These are phyloP conservation scores for Oscheius onirici DNA, from an alignment of 2,888 invertebrate genomes.

Conservation along the genomic window DNA sequence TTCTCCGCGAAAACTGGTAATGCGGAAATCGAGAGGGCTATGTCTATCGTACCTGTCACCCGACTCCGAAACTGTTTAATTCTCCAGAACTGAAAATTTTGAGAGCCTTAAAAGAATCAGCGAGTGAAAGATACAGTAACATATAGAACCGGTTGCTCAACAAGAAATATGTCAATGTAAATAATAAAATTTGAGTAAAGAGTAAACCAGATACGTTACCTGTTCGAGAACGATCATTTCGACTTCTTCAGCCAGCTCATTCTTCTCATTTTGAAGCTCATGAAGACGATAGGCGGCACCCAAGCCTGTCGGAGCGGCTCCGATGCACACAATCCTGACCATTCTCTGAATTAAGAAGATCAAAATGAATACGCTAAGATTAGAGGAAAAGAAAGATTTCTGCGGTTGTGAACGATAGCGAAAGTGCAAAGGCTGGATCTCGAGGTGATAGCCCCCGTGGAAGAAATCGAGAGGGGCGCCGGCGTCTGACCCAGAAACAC, in stretches of 20 bases:
- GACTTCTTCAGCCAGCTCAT: constrained; percentile 53
- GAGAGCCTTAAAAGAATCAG: too few relatives aligned
- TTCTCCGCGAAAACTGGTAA: too few relatives aligned
- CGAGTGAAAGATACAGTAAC: too few relatives aligned
- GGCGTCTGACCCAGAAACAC: constrained; percentile 25
- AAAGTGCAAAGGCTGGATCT: constrained; percentile 1
- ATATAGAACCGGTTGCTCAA: too few relatives aligned
- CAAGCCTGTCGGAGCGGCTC: constrained; percentile 70
- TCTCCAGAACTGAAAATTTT: too few relatives aligned
- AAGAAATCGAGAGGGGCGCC: constrained; percentile 18
- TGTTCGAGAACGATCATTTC: constrained; percentile 66
- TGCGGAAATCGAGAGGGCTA: too few relatives aligned
- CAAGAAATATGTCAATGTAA: too few relatives aligned
- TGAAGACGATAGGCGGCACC: constrained; percentile 70
- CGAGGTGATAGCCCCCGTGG: not conserved
- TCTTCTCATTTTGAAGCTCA: constrained; percentile 60
- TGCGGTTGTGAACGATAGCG: constrained; percentile 5
- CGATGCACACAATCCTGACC: constrained; percentile 61
- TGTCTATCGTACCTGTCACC: too few relatives aligned
- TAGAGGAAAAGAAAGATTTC: not conserved
- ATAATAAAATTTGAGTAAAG: too few relatives aligned
- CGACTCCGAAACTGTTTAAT: too few relatives aligned
- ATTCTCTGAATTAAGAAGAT: not conserved
- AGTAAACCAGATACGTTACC: constrained; percentile 44
- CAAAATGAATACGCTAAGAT: not conserved